phyloP scores from a whole-genome alignment of 2,113 vertebrate species.

The Morphnarchus princeps region DNA sequence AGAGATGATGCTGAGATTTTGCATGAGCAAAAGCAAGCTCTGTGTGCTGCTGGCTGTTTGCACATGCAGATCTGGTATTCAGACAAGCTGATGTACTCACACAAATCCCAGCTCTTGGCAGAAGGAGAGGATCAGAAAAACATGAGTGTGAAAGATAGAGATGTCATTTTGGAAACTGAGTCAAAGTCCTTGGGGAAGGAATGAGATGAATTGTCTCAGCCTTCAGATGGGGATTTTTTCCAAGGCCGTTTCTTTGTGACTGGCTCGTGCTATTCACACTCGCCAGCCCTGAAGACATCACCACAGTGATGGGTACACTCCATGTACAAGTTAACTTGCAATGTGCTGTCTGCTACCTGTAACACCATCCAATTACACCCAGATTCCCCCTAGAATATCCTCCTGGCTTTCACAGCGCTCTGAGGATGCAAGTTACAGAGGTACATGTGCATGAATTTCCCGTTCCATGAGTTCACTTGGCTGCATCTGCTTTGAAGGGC shows the following conservation, averaged over 20 bases:
- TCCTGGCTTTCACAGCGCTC: neutral
- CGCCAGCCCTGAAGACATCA: neutral
- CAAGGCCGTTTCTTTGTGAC: neutral
- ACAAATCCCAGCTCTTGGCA: constrained; percentile 4
- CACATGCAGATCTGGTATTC: neutral
- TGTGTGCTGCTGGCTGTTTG: neutral
- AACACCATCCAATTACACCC: neutral
- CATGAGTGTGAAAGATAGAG: neutral
- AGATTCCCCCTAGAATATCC: neutral
- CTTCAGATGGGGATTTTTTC: neutral
- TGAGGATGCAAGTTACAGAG: neutral
- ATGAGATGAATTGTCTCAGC: neutral
- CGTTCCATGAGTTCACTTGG: neutral
- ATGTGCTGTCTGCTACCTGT: neutral
- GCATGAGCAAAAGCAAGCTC: neutral
- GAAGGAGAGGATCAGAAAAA: neutral
- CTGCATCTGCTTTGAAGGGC: neutral
- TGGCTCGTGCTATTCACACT: neutral
- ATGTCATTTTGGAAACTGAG: neutral
- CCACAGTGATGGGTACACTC: neutral
- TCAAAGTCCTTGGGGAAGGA: neutral
- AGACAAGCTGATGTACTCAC: neutral
- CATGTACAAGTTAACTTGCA: neutral
- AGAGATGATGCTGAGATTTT: neutral
- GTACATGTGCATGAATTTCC: neutral